Base-by-base conservation (phyloP, 2,888 invertebrate species). In the Agrochola macilenta region DNA sequence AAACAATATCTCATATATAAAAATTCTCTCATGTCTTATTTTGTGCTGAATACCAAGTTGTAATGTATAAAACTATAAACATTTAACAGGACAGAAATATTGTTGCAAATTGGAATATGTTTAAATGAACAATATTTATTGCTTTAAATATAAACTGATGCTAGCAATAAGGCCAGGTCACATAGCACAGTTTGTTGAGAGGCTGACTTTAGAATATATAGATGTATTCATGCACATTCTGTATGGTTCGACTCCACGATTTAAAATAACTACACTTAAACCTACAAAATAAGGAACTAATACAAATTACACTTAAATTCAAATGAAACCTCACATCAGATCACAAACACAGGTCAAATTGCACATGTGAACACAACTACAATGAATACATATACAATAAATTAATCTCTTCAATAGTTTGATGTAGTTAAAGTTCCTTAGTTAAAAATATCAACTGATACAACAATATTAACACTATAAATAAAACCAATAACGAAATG, bases 211-310 rank as follows among this genome's bases (percentile, higher is more conserved):
- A 88, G 63, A 82, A 61, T 68, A 69, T 71, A 54, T 46, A 81
- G 84, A 88, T 87, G 76, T 88, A 82, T 86, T 88, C 85, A 84
- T 86, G 88, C 87, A 84, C 78, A 88, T 90, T 89, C 90, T 88
- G 88, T 91, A 88, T 87, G 79, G 79, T 60, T 90, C 81, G 75
- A 83, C 80, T 92, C 89, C 89, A 91, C 91, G 92, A 92, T 89
- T 61, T 91, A 93, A 93, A 91, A 82, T 90, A 90, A 89, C 91
- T 93, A 94, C 90, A 92, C 94, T 93, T 94, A 93, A 91, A 90
- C 88, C 95, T 96, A 96, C 90, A 92, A 95, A 95, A 94, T 95
- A 96, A 96, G 96, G 96, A 96, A 96, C 96, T 95, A 92, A 95
- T 95, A 95, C 92, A 94, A 92, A 94, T 94, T 94, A 96, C 92